Percentiles rank a stretch among this genome's conserved stretches.
These are phyloP conservation scores for Astatotilapia flaviijosephi DNA, from an alignment of 2,113 vertebrate genomes.

Conservation along the genomic window DNA sequence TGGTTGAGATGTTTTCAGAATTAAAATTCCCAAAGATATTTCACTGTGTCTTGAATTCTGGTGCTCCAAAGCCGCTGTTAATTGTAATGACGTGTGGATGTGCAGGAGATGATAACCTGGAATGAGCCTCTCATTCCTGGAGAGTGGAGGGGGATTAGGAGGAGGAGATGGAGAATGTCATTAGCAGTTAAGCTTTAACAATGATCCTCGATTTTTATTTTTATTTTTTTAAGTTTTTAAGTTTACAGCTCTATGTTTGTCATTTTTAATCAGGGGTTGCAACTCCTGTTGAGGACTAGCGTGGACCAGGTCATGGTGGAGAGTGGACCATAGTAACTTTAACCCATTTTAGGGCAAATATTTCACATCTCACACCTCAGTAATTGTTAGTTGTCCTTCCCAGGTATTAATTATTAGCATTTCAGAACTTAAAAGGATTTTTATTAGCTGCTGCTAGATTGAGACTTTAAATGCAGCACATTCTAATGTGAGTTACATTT, in stretches of 20 bases:
- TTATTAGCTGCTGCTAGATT: background rate
- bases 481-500: background rate
- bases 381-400: background rate
- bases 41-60: background rate
- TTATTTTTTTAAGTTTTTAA: background rate
- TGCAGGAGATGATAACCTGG: background rate
- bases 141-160: background rate
- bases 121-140: background rate
- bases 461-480: background rate
- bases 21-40: background rate
- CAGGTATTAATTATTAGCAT: background rate
- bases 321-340: background rate
- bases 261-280: background rate
- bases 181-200: background rate
- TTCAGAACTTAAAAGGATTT: background rate
- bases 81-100: background rate
- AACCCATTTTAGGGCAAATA: background rate
- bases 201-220: background rate
- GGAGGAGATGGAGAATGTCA: background rate
- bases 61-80: background rate
- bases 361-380: background rate
- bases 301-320: background rate
- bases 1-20: background rate
- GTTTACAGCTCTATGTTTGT: background rate
- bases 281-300: background rate